Evolutionary conservation across 2,888 invertebrate species (phyloP).

Genomic region (Gymnoscelis rufifasciata): DNA sequence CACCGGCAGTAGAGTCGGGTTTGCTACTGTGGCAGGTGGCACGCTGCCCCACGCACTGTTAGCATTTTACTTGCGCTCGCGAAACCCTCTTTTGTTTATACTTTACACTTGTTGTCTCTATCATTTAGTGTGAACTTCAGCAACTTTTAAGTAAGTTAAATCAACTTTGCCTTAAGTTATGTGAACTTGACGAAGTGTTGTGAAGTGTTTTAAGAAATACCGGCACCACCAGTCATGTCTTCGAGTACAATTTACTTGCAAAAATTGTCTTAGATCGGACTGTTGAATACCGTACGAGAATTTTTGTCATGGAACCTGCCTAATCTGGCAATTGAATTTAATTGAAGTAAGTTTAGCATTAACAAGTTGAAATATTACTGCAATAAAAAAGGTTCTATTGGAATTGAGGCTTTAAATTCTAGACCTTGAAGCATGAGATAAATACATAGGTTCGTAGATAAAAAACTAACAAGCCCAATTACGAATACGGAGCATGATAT

Average conservation of each 20-base stretch:
- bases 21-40: constrained; percentile 69
- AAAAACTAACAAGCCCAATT: constrained; percentile 16
- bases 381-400: background rate
- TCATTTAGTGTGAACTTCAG: constrained; percentile 34
- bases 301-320: too few species aligned
- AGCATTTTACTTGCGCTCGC: constrained; percentile 60
- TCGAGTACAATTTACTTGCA: constrained; percentile 69
- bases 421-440: too few species aligned
- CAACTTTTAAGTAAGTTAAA: constrained; percentile 27
- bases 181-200: constrained; percentile 51
- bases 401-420: too few species aligned
- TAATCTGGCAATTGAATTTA: constrained; percentile 45
- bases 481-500: constrained; percentile 18
- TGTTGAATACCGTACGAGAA: constrained; percentile 54
- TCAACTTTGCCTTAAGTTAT: constrained; percentile 34
- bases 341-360: constrained; percentile 37
- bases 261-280: constrained; percentile 53
- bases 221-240: constrained; percentile 58
- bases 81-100: constrained; percentile 66
- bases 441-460: too few species aligned
- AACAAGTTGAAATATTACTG: constrained; percentile 12
- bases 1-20: constrained; percentile 68
- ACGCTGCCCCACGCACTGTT: constrained; percentile 39
- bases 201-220: constrained; percentile 67
- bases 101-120: constrained; percentile 55